phyloP scores from a whole-genome alignment of 2,888 invertebrate genomes.

The Protophormia terraenovae region DNA sequence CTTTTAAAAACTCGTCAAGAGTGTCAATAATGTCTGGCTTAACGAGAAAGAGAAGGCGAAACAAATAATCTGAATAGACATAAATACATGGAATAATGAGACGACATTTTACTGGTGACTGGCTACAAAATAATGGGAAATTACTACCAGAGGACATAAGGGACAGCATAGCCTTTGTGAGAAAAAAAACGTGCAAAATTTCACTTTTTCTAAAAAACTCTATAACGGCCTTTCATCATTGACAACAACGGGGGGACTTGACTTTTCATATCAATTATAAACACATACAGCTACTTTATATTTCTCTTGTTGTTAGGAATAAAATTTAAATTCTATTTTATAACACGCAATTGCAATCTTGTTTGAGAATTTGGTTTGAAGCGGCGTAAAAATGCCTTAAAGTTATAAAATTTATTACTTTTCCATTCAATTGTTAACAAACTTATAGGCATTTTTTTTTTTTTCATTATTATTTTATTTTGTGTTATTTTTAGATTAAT shows the following conservation, averaged over 20 bases:
- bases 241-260: constrained; percentile 12
- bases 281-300: not conserved
- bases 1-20: constrained; percentile 60
- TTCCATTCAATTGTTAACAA: constrained; percentile 25
- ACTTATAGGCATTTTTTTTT: constrained; percentile 1
- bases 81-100: not conserved
- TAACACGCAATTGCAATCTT: constrained; percentile 50
- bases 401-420: constrained; percentile 48
- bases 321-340: constrained; percentile 59
- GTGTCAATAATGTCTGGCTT: constrained; percentile 68
- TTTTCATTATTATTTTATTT: not conserved
- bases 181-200: constrained; percentile 58
- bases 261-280: not conserved
- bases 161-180: constrained; percentile 39
- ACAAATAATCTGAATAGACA: constrained; percentile 14
- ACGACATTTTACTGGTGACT: constrained; percentile 19
- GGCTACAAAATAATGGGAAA: constrained; percentile 41
- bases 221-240: not conserved
- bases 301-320: not conserved
- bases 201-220: constrained; percentile 48
- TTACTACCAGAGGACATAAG: constrained; percentile 59
- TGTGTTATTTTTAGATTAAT: constrained; percentile 35
- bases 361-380: not conserved
- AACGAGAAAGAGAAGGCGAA: constrained; percentile 45
- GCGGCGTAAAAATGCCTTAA: constrained; percentile 27